Conservation (phyloP, 1,140 invertebrate genomes). For the Drosophila willistoni region DNA sequence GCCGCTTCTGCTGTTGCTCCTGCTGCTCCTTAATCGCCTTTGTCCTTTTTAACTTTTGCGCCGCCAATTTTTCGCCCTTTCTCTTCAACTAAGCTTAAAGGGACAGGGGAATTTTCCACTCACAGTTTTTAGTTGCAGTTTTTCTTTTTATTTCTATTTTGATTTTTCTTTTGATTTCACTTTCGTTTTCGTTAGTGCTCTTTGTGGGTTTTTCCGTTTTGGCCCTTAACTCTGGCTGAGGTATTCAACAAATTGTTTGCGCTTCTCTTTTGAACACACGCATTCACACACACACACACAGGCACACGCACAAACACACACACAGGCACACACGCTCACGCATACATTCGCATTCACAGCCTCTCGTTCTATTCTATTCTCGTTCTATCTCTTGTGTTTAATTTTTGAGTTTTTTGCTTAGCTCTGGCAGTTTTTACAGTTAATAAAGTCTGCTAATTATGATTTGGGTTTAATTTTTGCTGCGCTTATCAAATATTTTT, state of each 20-base stretch:
- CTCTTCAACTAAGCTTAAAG: constrained; percentile 16
- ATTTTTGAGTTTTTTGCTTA: constrained; percentile 33
- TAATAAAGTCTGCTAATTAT: constrained; percentile 59
- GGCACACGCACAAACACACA: constrained; percentile 31
- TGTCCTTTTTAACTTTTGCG: constrained; percentile 79
- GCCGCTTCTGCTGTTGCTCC: constrained; percentile 23
- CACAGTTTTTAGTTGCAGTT: constrained; percentile 31
- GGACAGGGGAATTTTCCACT: constrained; percentile 32
- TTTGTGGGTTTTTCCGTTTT: constrained; percentile 19
- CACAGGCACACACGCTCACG: constrained; percentile 8
- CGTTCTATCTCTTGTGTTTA: constrained; percentile 7
- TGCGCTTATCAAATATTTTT: constrained; percentile 26
- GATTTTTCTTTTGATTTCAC: constrained; percentile 62
- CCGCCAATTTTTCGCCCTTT: constrained; percentile 69
- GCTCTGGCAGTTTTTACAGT: constrained; percentile 56
- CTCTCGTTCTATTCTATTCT: constrained; percentile 20
- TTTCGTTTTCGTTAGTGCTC: constrained; percentile 42
- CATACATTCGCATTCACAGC: constrained; percentile 1
- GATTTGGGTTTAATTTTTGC: constrained; percentile 45
- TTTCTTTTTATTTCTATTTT: constrained; percentile 21
- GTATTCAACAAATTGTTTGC: constrained; percentile 79
- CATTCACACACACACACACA: constrained; percentile 29
- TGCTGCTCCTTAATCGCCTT: constrained; percentile 64
- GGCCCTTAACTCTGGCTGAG: constrained; percentile 24
- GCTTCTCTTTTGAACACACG: constrained; percentile 61